phyloP scores from a whole-genome alignment of 2,113 vertebrate genomes.

The Thinocorus orbignyianus region DNA sequence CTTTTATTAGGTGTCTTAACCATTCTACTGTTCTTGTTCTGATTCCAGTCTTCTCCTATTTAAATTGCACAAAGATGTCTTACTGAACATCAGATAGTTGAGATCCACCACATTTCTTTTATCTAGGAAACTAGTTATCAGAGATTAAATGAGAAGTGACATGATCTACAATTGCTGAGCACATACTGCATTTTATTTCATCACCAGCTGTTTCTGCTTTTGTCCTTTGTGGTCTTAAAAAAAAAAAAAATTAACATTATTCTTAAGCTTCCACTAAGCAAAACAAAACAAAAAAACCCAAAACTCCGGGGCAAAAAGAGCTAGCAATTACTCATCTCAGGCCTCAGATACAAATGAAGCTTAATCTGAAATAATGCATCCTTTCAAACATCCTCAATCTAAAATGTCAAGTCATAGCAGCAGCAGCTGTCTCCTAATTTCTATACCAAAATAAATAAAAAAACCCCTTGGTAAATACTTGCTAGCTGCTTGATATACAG shows the following conservation, averaged over 20 bases:
- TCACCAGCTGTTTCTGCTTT: background rate
- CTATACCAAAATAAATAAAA: background rate
- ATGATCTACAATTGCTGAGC: background rate
- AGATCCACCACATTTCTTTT: background rate
- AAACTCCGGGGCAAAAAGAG: background rate
- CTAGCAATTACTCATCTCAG: background rate
- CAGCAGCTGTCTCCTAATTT: background rate
- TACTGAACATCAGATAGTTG: background rate
- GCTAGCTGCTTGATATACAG: background rate
- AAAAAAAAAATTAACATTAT: background rate
- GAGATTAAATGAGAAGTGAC: background rate
- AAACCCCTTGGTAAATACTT: background rate
- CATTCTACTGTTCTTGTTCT: background rate
- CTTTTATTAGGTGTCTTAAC: background rate
- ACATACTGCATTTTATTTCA: background rate
- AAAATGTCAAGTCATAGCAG: background rate
- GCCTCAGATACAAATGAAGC: background rate
- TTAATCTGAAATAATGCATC: background rate
- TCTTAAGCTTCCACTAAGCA: background rate
- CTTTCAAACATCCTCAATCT: background rate
- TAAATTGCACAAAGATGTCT: background rate
- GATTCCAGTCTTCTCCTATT: background rate
- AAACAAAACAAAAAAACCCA: background rate
- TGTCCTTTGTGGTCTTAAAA: background rate
- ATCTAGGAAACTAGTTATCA: background rate